Evolutionary conservation across 2,797 vertebrate genomes (phyloP).

Genomic region (Pantherophis alleghaniensis): DNA sequence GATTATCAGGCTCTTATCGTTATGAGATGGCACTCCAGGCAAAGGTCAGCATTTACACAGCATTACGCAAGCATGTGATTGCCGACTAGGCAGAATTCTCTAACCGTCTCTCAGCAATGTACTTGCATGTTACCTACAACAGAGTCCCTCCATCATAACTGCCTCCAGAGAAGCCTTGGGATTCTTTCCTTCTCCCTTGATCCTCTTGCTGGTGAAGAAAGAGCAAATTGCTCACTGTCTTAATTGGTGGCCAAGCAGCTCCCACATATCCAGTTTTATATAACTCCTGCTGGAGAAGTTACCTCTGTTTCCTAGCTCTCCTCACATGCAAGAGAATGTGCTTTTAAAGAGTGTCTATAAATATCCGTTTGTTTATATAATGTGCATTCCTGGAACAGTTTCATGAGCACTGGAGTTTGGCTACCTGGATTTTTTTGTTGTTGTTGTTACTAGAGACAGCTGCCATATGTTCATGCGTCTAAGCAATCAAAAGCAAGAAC

Average conservation of each 20-base stretch:
- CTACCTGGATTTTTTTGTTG: not conserved
- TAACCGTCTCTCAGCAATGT: not conserved
- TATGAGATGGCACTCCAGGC: not conserved
- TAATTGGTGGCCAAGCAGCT: not conserved
- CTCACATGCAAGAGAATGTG: slow-evolving; percentile 1
- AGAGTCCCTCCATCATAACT: not conserved
- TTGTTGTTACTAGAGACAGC: not conserved
- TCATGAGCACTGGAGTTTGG: not conserved
- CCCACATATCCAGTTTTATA: not conserved
- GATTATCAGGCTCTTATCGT: not conserved
- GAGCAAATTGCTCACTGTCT: not conserved
- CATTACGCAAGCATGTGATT: not conserved
- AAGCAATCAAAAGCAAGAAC: not conserved
- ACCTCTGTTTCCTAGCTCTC: not conserved
- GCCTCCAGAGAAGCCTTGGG: not conserved
- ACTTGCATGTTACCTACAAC: not conserved
- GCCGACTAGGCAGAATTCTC: no score
- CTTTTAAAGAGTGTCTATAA: slow-evolving; percentile 25
- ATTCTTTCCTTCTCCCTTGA: not conserved
- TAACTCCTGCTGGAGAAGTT: not conserved
- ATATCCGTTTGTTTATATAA: slow-evolving; percentile 17
- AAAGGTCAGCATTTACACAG: not conserved
- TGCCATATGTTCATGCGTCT: slow-evolving; percentile 4
- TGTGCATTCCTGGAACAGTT: not conserved
- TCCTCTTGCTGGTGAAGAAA: not conserved